Evolutionary conservation across 2,797 vertebrate genomes (phyloP).

Genomic region (Notolepis coatsorum): DNA sequence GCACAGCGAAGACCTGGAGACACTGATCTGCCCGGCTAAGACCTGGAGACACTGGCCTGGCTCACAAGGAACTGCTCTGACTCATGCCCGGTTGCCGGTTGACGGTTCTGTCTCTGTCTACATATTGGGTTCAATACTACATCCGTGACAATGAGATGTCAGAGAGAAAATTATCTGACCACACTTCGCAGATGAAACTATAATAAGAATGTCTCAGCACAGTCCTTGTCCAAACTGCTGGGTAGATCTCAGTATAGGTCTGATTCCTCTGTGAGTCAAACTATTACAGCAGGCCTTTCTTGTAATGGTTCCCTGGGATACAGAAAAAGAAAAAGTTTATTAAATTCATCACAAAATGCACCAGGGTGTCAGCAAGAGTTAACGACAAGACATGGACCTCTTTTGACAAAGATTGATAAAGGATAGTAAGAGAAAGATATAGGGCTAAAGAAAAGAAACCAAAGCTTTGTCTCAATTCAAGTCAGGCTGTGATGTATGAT

Average conservation of each 20-base stretch:
- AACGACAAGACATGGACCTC: constrained; percentile 13
- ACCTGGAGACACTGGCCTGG: no score
- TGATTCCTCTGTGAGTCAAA: constrained; percentile 28
- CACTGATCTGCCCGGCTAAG: no score
- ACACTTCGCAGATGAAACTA: constrained; percentile 47
- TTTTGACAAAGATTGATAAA: not conserved
- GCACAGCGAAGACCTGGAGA: no score
- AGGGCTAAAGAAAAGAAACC: constrained; percentile 1
- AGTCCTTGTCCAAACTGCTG: constrained; percentile 27
- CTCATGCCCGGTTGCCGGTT: no score
- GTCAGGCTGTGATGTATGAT: no score
- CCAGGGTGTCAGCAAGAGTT: constrained; percentile 19
- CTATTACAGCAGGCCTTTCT: constrained; percentile 27
- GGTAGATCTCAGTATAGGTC: constrained; percentile 22
- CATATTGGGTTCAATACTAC: no score
- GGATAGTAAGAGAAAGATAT: not conserved
- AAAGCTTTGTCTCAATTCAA: not conserved
- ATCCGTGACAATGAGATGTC: no score
- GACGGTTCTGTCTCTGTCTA: no score
- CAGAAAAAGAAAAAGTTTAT: constrained; percentile 22
- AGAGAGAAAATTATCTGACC: not conserved
- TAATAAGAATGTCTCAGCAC: constrained; percentile 46
- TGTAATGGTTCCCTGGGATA: constrained; percentile 37
- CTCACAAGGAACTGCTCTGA: no score
- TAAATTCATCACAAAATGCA: constrained; percentile 29